Conservation (phyloP, 2,797 vertebrate genomes). For the Coregonus suidteri region DNA sequence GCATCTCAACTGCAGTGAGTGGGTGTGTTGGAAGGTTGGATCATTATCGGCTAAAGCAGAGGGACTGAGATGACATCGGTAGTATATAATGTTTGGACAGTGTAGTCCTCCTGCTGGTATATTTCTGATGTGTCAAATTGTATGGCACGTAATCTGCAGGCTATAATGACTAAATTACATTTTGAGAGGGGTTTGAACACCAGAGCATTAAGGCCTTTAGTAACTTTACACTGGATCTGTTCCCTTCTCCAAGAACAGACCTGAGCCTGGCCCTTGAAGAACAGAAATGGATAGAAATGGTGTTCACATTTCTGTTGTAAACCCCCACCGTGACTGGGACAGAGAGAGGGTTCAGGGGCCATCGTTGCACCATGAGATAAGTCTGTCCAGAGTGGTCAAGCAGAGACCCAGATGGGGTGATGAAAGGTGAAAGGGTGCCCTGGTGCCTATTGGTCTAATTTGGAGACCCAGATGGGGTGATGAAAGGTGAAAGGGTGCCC, state of each 20-base stretch:
- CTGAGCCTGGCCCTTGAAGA: neutral
- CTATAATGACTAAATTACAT: neutral
- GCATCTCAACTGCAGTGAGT: conserved; percentile 24
- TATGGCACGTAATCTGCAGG: neutral
- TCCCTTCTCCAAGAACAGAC: no score
- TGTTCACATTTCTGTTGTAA: neutral
- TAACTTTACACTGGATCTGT: no score
- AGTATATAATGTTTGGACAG: neutral
- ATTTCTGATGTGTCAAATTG: neutral
- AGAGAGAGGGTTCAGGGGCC: neutral
- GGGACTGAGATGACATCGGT: neutral
- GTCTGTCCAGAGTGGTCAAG: neutral
- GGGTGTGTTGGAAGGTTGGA: conserved; percentile 19
- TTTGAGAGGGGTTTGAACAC: neutral
- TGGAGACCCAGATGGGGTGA: neutral
- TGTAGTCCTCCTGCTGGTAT: neutral
- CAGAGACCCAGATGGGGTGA: neutral
- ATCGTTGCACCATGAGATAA: neutral
- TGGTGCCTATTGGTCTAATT: no score
- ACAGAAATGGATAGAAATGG: neutral
- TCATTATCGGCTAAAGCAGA: neutral
- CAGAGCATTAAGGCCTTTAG: neutral
- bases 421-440: no score
- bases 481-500: neutral
- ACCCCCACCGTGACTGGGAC: neutral